Conservation (phyloP, 1,140 invertebrate genomes). For the Drosophila ercepeae region DNA sequence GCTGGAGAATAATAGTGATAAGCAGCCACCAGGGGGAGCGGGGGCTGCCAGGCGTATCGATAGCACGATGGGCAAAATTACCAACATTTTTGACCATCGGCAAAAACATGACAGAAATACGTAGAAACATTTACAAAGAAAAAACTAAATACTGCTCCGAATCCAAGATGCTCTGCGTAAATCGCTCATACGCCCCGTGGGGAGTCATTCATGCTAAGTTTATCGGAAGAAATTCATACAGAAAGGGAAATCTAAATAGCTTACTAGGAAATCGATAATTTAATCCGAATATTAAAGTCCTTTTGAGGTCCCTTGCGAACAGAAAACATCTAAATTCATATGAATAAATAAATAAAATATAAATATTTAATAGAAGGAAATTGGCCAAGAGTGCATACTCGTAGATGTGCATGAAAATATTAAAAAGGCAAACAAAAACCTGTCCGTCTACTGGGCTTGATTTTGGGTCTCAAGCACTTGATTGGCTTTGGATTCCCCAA, state of each 20-base stretch:
- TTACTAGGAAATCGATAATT: not conserved
- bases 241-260: not conserved
- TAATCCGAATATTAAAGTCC: too few relatives aligned
- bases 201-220: conserved; percentile 1
- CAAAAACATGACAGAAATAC: conserved; percentile 10
- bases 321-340: too few relatives aligned
- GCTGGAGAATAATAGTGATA: conserved; percentile 9
- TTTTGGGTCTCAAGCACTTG: conserved; percentile 57
- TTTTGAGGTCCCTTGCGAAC: too few relatives aligned
- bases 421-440: conserved; percentile 46
- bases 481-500: conserved; percentile 74
- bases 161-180: conserved; percentile 15
- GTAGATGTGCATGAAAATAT: conserved; percentile 19
- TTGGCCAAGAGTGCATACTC: not conserved
- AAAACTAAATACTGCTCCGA: conserved; percentile 14
- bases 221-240: not conserved
- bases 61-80: conserved; percentile 60
- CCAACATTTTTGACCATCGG: conserved; percentile 42
- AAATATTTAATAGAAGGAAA: too few relatives aligned
- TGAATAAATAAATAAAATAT: too few relatives aligned
- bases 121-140: not conserved
- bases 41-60: conserved; percentile 45
- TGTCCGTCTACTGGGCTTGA: conserved; percentile 48
- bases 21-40: not conserved
- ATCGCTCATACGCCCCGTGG: not conserved